Evolutionary conservation across 1,140 invertebrate species (phyloP).

Genomic region (Sarcophaga bullata): DNA sequence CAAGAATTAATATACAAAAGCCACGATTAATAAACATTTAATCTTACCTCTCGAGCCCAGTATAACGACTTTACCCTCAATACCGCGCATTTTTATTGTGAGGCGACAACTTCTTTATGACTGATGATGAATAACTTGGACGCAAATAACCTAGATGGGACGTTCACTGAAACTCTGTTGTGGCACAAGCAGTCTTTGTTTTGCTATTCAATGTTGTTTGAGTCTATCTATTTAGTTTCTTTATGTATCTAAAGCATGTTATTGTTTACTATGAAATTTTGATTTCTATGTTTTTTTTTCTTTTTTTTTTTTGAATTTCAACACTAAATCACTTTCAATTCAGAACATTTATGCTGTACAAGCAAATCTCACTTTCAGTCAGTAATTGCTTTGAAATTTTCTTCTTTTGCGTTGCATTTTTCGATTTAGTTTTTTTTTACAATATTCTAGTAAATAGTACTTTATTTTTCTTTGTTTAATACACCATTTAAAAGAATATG

Average conservation of each 20-base stretch:
- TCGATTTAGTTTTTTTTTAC: background rate
- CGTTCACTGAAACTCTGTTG: background rate
- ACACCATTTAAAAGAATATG: background rate
- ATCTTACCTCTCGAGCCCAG: slow-evolving; percentile 81
- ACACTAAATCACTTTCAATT: background rate
- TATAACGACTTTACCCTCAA: slow-evolving; percentile 85
- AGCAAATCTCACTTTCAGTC: background rate
- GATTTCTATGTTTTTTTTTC: background rate
- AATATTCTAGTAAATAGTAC: too few species aligned
- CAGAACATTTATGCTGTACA: background rate
- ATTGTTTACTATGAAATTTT: too few species aligned
- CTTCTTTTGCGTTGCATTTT: slow-evolving; percentile 26
- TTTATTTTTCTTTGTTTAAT: background rate
- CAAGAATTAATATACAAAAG: too few species aligned
- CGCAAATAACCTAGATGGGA: background rate
- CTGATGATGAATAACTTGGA: background rate
- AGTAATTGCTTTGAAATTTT: background rate
- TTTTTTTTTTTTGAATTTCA: background rate
- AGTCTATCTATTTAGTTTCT: too few species aligned
- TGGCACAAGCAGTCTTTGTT: background rate
- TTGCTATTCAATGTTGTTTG: background rate
- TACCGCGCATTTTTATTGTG: slow-evolving; percentile 70
- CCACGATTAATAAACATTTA: slow-evolving; percentile 40
- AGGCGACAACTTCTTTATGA: background rate
- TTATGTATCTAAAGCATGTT: too few species aligned